Base-by-base conservation (phyloP, 2,797 vertebrate species). In the Notamacropus eugenii region DNA sequence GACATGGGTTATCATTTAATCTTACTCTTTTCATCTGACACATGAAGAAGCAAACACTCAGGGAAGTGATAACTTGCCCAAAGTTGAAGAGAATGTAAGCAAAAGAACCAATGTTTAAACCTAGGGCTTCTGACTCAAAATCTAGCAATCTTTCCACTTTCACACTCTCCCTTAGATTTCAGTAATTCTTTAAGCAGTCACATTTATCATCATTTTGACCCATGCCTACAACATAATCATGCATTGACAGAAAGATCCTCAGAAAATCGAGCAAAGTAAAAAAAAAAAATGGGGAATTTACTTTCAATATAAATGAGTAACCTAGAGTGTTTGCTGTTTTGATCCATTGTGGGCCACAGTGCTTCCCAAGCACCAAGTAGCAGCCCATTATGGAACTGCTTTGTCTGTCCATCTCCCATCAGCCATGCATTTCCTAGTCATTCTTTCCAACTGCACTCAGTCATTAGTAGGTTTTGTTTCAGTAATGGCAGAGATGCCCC, bases 401-500 rank as follows among this genome's bases (percentile, higher is more conserved):
- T 82, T 2, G 0, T 19, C 52, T 1, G 13, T 40, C 14, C 0
- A 46, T 16, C 11, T 40, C 90, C 40, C 9, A 1, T 40, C 27
- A 9, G 55, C 40, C 28, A 55, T 82, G n/a, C n/a, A 40, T 27
- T 5, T 57, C 57, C 62, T 8, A 82, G 19, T 90, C 55, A 50
- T 50, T 40, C 34, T 91, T 3, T 67, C 50, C 19, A 57, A 29
- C 90, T 6, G n/a, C 4, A 54, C 54, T 74, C n/a, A 46, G 3
- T 74, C 28, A n/a, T 87, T 74, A 54, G 40, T 40, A 90, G 24
- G 31, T 52, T 95, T 59, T 87, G 40, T 46, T 93, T 12, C 24
- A 28, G 19, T 19, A 94, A 91, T 96, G 54, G 91, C 10, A 82
- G 46, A 94, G 2, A 10, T 97, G 54, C 93, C 46, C 28, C 31